These are phyloP conservation scores for Halcyon senegalensis DNA, from an alignment of 2,113 vertebrate genomes.

Conservation along the genomic window DNA sequence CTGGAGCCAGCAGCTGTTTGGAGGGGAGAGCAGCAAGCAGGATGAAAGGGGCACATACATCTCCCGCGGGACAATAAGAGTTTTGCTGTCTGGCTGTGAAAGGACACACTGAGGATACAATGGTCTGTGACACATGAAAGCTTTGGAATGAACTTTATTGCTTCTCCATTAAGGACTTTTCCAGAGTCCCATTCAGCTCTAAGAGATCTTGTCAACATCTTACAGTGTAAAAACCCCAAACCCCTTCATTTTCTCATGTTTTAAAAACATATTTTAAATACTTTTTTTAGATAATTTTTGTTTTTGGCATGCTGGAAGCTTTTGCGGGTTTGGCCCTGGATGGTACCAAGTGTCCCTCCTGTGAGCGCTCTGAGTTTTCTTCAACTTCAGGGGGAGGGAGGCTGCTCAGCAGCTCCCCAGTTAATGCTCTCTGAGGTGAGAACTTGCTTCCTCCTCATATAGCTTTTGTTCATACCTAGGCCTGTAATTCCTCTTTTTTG, in stretches of 20 bases:
- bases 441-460: not conserved
- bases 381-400: not conserved
- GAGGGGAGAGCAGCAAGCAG: constrained; percentile 14
- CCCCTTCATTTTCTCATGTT: not conserved
- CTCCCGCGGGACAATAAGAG: not conserved
- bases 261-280: not conserved
- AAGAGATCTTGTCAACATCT: constrained; percentile 15
- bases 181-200: constrained; percentile 44
- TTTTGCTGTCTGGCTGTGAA: constrained; percentile 66
- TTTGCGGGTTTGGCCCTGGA: not conserved
- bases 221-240: constrained; percentile 5
- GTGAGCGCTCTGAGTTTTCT: not conserved
- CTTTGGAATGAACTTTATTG: constrained; percentile 37
- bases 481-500: not conserved
- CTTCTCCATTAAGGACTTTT: constrained; percentile 40
- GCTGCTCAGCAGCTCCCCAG: not conserved
- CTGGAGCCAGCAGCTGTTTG: constrained; percentile 18
- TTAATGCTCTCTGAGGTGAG: not conserved
- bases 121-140: constrained; percentile 65
- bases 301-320: not conserved
- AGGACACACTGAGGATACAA: constrained; percentile 63
- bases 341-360: not conserved
- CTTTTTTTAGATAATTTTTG: not conserved
- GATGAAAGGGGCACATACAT: constrained; percentile 62
- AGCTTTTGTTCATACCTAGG: not conserved